A percentile compares a stretch with the other conserved stretches of the same genome.
phyloP scores from a whole-genome alignment of 2,888 invertebrate species.

The Griposia aprilina region DNA sequence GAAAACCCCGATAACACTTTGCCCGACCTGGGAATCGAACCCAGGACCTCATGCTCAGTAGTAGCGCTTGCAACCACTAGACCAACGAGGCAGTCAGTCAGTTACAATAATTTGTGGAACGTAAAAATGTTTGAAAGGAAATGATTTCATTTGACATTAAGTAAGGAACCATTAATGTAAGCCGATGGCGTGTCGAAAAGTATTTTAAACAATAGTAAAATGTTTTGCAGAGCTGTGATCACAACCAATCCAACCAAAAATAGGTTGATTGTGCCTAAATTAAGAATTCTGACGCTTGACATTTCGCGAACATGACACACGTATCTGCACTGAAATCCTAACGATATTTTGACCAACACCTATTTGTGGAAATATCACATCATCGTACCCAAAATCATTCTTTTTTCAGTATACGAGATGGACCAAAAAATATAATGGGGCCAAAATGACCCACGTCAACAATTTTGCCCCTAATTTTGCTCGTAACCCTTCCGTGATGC shows the following conservation, averaged over 20 bases:
- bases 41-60: no score
- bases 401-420: conserved; percentile 48
- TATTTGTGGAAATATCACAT: conserved; percentile 51
- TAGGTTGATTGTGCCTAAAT: background rate
- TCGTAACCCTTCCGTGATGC: conserved; percentile 73
- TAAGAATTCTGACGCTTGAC: conserved; percentile 18
- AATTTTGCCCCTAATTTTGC: conserved; percentile 68
- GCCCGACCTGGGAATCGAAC: no score
- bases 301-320: conserved; percentile 21
- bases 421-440: conserved; percentile 54
- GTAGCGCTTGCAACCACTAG: no score
- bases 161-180: background rate
- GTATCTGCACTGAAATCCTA: conserved; percentile 15
- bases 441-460: conserved; percentile 72
- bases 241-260: conserved; percentile 18
- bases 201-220: background rate
- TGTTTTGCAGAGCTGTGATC: background rate
- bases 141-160: background rate
- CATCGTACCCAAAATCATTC: conserved; percentile 49
- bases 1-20: no score
- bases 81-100: no score
- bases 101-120: background rate
- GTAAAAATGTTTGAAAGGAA: background rate
- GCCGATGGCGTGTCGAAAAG: background rate
- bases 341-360: conserved; percentile 33